Base-by-base conservation (phyloP, 2,797 vertebrate genomes). In the Helostoma temminkii region DNA sequence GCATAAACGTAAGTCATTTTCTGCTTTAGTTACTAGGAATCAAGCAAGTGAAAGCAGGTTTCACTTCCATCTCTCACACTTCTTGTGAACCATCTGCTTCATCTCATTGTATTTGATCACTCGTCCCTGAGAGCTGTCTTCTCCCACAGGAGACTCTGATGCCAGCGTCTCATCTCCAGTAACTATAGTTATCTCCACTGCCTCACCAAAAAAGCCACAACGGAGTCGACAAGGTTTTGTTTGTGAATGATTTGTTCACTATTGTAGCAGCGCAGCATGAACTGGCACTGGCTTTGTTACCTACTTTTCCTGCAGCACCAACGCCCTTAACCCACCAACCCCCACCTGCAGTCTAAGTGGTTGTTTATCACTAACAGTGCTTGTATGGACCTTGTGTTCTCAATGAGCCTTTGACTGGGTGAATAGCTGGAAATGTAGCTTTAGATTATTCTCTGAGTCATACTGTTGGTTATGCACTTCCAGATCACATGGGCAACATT, bases 201-300 rank as follows among this genome's bases (percentile, higher is more conserved):
- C 94, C 85, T 95, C 92, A 71, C 93, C 95, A 88, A 88, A 95
- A 94, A 96, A 94, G 76, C 93, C 92, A 65, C 93, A 92, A 75
- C 91, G 88, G 83, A 82, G 89, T 82, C 91, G 86, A 93, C 95
- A 96, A 96, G 95, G 94, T 96, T 95, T 93, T 94, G 80, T 89
- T 93, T 88, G 83, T 93, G 89, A 69, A 84, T 90, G 36, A 78
- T 88, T 82, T 83, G 69, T 81, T 84, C 78, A 78, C 68, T 42
- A 21, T 26, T 72, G 26, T 76, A 78, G 74, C 56, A 81, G 68
- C 82, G 81, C 84, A 73, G 89, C 91, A 92, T 89, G 79, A 63
- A 73, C 76, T 84, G 73, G 67, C 86, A 83, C 78, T 61, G 67
- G 71, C 74, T 79, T 71, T 59, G 56, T 82, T 64, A 70, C 67